Evolutionary conservation across 2,113 vertebrate species (phyloP), one percentile per base, ranked within the genome.

Genomic region (Oxyruncus cristatus): DNA sequence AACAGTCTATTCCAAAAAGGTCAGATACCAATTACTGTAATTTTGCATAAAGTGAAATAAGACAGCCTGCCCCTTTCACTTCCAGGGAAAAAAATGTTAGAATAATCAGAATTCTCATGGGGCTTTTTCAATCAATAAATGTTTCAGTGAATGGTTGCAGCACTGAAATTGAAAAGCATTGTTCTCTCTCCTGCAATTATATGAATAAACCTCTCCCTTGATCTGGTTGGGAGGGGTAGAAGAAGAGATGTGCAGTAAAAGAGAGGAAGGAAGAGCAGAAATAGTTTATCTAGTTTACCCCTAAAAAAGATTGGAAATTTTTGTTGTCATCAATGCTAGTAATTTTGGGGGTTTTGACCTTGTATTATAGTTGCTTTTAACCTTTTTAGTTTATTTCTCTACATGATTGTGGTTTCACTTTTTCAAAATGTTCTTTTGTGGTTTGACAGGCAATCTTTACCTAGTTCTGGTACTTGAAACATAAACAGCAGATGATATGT

Each of bases 21-120:
- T 97, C 97, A 97, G 85, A 91, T 90, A 96, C 33, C 93, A 98
- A 97, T 98, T 98, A 97, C 93, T 95, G 77, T 97, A 97, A 98
- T 98, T 98, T 97, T 97, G 85, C 95, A 97, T 96, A 94, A 97
- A 97, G 97, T 86, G 87, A 97, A 97, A 97, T 93, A 85, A 97
- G 94, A 97, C 97, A 95, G 37, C 70, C 79, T 85, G 61, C 44
- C 55, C 85, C 93, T 97, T 98, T 96, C 86, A 91, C 85, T 97
- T 78, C 58, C 84, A 96, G 77, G 72, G 24, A 96, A 95, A 95
- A 97, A 95, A 97, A 93, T 86, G 50, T 91, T 96, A 75, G 88
- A 66, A 92, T 93, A 97, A 97, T 96, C 87, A 96, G 89, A 93
- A 97, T 96, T 93, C 91, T 96, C 79, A 68, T 10, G 70, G 82